phyloP scores from a whole-genome alignment of 2,113 vertebrate genomes.

The Brachyhypopomus gauderio region DNA sequence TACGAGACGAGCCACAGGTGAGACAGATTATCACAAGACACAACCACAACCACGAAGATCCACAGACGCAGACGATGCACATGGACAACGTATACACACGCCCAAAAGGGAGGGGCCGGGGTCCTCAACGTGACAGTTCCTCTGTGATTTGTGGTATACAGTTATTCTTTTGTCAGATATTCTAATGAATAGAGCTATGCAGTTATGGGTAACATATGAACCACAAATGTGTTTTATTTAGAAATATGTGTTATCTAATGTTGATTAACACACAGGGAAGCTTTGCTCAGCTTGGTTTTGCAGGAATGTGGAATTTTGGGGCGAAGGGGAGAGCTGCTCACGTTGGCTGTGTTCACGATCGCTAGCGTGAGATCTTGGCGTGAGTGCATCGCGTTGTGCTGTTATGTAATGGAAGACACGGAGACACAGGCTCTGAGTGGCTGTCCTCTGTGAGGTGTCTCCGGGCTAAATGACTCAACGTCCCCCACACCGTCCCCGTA shows the following conservation, averaged over 20 bases:
- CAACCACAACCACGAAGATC: too few relatives aligned
- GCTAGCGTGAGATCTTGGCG: too few relatives aligned
- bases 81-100: too few relatives aligned
- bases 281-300: slow-evolving; percentile 1
- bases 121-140: too few relatives aligned
- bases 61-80: too few relatives aligned
- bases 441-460: slow-evolving; percentile 37
- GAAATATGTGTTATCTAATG: neutral
- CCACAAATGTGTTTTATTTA: neutral
- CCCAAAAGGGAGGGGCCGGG: too few relatives aligned
- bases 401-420: slow-evolving; percentile 40
- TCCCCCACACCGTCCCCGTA: slow-evolving; percentile 12
- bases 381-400: neutral
- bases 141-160: neutral
- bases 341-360: too few relatives aligned
- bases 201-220: neutral
- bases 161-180: slow-evolving; percentile 14
- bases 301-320: too few relatives aligned
- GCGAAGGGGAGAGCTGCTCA: too few relatives aligned
- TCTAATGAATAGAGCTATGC: slow-evolving; percentile 23
- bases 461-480: slow-evolving; percentile 48
- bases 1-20: too few relatives aligned
- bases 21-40: too few relatives aligned
- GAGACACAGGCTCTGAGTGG: slow-evolving; percentile 28
- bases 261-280: neutral